Conservation (phyloP, 2,888 invertebrate genomes). For the Carabus problematicus region DNA sequence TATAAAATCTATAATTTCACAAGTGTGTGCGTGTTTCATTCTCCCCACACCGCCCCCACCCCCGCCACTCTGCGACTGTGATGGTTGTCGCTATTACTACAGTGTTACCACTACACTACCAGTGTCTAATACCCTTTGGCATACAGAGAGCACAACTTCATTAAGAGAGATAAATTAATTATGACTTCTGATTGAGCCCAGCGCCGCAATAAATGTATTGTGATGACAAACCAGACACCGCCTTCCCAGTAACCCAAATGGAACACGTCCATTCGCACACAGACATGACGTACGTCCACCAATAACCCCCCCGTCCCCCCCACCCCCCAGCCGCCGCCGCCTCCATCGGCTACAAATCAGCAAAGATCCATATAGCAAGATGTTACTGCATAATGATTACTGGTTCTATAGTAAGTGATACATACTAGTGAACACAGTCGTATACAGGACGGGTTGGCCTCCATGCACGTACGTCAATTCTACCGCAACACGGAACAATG, state of each 20-base stretch:
- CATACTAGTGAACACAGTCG: no score
- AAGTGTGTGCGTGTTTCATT: no score
- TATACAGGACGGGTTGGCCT: constrained; percentile 6
- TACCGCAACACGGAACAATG: constrained; percentile 26
- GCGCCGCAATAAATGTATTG: constrained; percentile 51
- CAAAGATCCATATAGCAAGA: no score
- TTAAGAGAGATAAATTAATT: constrained; percentile 59
- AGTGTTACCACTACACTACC: neutral
- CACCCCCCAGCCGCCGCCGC: no score
- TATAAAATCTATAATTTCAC: no score
- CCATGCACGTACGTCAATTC: constrained; percentile 31
- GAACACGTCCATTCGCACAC: constrained; percentile 21
- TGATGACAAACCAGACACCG: constrained; percentile 43
- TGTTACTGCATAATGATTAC: no score
- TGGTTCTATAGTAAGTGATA: no score
- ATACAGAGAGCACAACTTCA: constrained; percentile 51
- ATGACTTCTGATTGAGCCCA: constrained; percentile 59
- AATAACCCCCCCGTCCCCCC: no score
- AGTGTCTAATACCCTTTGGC: constrained; percentile 37
- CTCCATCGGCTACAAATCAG: no score
- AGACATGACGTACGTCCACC: constrained; percentile 30
- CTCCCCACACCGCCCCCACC: no score
- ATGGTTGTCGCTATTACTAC: no score
- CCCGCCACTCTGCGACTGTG: no score
- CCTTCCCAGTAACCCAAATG: constrained; percentile 26